phyloP scores from a whole-genome alignment of 2,888 invertebrate genomes.

The Pachliopta kotzebuea region DNA sequence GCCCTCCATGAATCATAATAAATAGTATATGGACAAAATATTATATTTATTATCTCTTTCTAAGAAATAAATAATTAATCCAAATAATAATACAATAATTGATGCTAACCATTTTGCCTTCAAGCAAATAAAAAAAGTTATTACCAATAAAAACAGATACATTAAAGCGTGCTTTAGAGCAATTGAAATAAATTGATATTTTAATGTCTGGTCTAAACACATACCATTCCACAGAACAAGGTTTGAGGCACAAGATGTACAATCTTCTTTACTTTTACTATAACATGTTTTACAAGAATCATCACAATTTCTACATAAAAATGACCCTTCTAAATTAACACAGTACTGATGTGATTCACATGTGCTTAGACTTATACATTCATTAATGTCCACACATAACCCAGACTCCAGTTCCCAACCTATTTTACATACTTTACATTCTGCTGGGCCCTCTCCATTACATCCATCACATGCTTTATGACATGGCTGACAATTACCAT shows the following conservation, averaged over 20 bases:
- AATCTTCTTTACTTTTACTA: conserved; percentile 93
- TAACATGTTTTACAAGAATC: conserved; percentile 89
- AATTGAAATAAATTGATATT: conserved; percentile 30
- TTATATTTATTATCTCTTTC: conserved; percentile 47
- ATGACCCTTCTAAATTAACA: conserved; percentile 91
- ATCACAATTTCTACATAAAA: conserved; percentile 90
- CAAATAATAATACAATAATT: conserved; percentile 45
- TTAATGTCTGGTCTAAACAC: conserved; percentile 56
- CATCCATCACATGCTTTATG: conserved; percentile 90
- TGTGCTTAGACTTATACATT: conserved; percentile 82
- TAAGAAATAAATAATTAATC: conserved; percentile 51
- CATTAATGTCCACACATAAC: conserved; percentile 91
- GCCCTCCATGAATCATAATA: neutral
- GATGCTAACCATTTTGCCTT: conserved; percentile 48
- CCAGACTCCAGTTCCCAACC: conserved; percentile 88
- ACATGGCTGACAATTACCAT: conserved; percentile 87
- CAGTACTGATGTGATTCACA: conserved; percentile 88
- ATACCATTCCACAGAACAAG: conserved; percentile 53
- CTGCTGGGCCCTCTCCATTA: conserved; percentile 84
- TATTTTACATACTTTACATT: conserved; percentile 72
- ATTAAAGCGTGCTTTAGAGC: conserved; percentile 45
- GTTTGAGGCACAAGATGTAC: conserved; percentile 84
- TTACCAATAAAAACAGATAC: conserved; percentile 52
- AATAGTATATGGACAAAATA: conserved; percentile 39
- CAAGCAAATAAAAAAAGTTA: conserved; percentile 46